Evolutionary conservation across 2,888 invertebrate species (phyloP).

Genomic region (Nezara viridula): DNA sequence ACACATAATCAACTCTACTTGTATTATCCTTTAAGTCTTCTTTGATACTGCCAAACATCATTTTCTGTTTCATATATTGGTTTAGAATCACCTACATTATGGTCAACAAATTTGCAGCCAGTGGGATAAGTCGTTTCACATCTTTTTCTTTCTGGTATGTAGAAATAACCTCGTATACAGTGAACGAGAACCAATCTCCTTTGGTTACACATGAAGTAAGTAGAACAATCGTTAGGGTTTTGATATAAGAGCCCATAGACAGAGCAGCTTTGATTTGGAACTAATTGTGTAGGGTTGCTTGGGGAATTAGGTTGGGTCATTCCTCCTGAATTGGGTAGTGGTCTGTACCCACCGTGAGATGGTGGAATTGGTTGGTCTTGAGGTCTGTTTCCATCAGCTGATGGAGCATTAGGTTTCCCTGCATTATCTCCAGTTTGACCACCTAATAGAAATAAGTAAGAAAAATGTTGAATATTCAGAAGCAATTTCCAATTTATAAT

Average conservation of each 20-base stretch:
- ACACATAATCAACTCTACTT: background rate
- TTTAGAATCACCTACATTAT: background rate
- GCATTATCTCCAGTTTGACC: too few species aligned
- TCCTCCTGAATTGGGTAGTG: background rate
- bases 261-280: background rate
- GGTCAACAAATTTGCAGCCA: slow-evolving; percentile 48
- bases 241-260: slow-evolving; percentile 44
- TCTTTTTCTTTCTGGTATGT: slow-evolving; percentile 56
- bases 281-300: background rate
- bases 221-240: slow-evolving; percentile 61
- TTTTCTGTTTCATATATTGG: background rate
- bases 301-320: background rate
- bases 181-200: slow-evolving; percentile 57
- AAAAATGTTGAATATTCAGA: too few species aligned
- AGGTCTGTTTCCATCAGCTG: background rate
- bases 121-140: slow-evolving; percentile 58
- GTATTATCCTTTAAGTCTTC: background rate
- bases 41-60: slow-evolving; percentile 10
- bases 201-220: slow-evolving; percentile 62
- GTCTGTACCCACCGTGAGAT: background rate
- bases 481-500: too few species aligned
- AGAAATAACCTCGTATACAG: slow-evolving; percentile 61
- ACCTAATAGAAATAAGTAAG: too few species aligned
- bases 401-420: too few species aligned
- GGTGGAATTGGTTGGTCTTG: background rate